These are phyloP conservation scores for Blastobasis adustella DNA, from an alignment of 2,888 invertebrate genomes.

Conservation along the genomic window DNA sequence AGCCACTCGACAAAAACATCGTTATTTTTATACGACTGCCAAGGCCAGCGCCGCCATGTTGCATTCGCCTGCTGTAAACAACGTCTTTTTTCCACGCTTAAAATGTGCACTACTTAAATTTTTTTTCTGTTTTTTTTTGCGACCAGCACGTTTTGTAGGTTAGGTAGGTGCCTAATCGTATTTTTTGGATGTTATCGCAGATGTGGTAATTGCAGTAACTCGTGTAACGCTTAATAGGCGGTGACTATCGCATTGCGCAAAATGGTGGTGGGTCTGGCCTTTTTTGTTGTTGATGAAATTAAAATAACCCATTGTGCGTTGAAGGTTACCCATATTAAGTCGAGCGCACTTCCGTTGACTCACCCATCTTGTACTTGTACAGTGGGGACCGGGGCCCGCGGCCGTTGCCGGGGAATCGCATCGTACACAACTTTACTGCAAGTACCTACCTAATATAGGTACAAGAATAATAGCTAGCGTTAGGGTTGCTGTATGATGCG, in stretches of 20 bases:
- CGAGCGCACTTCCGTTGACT: constrained; percentile 48
- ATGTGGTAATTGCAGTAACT: constrained; percentile 26
- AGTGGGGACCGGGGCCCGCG: too few relatives aligned
- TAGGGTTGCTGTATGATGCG: too few relatives aligned
- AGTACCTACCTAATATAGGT: too few relatives aligned
- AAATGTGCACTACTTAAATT: not conserved
- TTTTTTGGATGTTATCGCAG: constrained; percentile 16
- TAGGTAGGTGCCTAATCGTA: not conserved
- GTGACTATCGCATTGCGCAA: constrained; percentile 32
- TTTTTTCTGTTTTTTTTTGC: too few relatives aligned
- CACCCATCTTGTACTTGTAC: constrained; percentile 11
- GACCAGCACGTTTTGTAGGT: too few relatives aligned
- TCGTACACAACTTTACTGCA: too few relatives aligned
- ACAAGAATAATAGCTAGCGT: too few relatives aligned
- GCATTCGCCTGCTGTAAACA: constrained; percentile 61
- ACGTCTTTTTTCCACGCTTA: constrained; percentile 31
- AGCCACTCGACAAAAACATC: constrained; percentile 57
- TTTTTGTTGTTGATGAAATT: constrained; percentile 45
- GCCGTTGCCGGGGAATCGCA: too few relatives aligned
- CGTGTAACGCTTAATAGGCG: constrained; percentile 17
- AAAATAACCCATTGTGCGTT: constrained; percentile 50
- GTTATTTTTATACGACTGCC: constrained; percentile 63
- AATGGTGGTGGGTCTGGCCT: constrained; percentile 31
- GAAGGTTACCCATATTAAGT: constrained; percentile 67
- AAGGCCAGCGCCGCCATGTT: constrained; percentile 64